phyloP scores from a whole-genome alignment of 53 echinoderm and acorn worm species.

The Hippasteria phrygiana region DNA sequence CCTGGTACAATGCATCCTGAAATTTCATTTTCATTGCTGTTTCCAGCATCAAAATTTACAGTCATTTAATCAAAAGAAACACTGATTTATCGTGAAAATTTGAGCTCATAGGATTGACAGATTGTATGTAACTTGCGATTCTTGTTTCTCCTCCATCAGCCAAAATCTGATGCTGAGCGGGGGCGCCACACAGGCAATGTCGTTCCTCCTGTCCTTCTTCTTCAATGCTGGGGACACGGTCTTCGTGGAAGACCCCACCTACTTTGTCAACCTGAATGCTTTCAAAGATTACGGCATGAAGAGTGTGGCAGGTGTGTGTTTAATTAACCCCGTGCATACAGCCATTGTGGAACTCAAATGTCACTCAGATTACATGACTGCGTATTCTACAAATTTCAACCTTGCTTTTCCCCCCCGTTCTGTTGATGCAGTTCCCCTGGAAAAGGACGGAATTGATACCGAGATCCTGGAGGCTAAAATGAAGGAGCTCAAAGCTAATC shows the following conservation, averaged over 20 bases:
- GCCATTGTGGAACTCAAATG: no score
- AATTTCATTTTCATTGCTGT: no score
- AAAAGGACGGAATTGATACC: slow-evolving; percentile 73
- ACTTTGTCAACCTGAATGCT: slow-evolving; percentile 68
- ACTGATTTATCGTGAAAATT: no score
- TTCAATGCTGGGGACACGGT: slow-evolving; percentile 80
- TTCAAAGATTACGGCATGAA: slow-evolving; percentile 73
- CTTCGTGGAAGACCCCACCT: slow-evolving; percentile 89
- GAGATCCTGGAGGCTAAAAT: slow-evolving; percentile 70
- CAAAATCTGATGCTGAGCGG: slow-evolving; percentile 71
- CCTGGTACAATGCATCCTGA: no score
- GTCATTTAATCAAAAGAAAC: no score
- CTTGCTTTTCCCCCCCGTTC: neutral
- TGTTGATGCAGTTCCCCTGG: slow-evolving; percentile 61
- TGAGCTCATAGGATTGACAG: no score
- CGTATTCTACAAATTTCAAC: neutral
- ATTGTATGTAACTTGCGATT: no score
- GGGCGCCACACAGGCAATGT: slow-evolving; percentile 85
- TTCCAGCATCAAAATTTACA: no score
- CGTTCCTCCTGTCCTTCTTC: slow-evolving; percentile 65
- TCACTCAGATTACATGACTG: no score
- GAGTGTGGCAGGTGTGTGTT: slow-evolving; percentile 70
- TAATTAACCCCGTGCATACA: no score
- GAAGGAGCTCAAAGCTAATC: slow-evolving; percentile 49
- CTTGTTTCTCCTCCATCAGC: slow-evolving; percentile 46